These are phyloP conservation scores for Chelonus formosanus DNA, from an alignment of 2,888 invertebrate genomes.

Conservation along the genomic window DNA sequence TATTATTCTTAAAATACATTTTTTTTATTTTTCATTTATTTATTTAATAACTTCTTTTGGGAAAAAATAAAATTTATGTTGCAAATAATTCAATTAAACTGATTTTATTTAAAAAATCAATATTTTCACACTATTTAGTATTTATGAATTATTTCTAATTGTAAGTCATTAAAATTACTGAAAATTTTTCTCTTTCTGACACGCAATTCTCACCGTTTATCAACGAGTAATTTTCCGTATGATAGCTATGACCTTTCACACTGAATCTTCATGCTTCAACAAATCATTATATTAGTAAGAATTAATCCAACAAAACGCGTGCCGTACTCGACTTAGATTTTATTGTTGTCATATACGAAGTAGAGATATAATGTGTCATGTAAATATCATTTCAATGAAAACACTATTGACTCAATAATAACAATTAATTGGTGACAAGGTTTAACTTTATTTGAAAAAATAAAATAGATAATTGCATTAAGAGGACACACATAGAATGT, in stretches of 20 bases:
- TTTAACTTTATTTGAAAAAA: neutral
- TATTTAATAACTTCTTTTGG: too few species aligned
- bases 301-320: constrained; percentile 25
- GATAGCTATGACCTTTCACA: constrained; percentile 36
- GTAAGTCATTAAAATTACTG: neutral
- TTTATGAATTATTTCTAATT: too few species aligned
- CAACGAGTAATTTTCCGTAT: constrained; percentile 45
- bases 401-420: constrained; percentile 13
- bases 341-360: neutral
- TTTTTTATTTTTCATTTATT: too few species aligned
- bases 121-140: too few species aligned
- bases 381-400: constrained; percentile 24
- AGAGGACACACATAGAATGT: neutral
- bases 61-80: too few species aligned
- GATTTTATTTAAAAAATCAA: too few species aligned
- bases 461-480: too few species aligned
- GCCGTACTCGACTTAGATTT: constrained; percentile 2
- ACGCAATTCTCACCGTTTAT: constrained; percentile 34
- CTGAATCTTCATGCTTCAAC: constrained; percentile 1
- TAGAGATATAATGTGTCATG: neutral
- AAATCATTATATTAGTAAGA: neutral
- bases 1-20: too few species aligned
- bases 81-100: too few species aligned
- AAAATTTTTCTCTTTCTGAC: constrained; percentile 1
- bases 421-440: constrained; percentile 6